These are phyloP conservation scores for Amia ocellicauda DNA, from an alignment of 2,113 vertebrate species.

Conservation along the genomic window DNA sequence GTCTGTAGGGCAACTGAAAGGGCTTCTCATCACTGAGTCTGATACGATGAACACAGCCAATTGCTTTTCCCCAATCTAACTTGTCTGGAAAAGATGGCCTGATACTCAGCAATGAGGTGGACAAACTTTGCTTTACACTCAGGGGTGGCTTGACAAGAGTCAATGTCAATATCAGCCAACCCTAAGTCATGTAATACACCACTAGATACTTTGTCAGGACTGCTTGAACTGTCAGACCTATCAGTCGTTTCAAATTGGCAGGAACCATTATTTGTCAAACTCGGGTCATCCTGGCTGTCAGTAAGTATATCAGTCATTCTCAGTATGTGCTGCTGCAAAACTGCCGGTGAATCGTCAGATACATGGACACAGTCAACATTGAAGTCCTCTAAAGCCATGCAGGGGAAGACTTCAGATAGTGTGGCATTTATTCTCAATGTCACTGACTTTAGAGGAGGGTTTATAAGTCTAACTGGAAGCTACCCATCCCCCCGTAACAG, in stretches of 20 bases:
- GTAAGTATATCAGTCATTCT: background rate
- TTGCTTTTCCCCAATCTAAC: slow-evolving; percentile 24
- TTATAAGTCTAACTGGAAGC: slow-evolving; percentile 26
- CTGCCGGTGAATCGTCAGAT: background rate
- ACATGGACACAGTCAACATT: background rate
- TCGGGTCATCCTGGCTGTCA: background rate
- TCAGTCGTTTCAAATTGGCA: background rate
- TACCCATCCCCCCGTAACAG: slow-evolving; percentile 20
- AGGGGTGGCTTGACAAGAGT: slow-evolving; percentile 8
- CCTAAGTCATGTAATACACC: slow-evolving; percentile 15
- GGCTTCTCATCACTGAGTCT: slow-evolving; percentile 17
- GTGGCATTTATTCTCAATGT: slow-evolving; percentile 27
- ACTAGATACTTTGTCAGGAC: background rate
- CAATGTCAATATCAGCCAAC: slow-evolving; percentile 5
- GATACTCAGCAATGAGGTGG: slow-evolving; percentile 18
- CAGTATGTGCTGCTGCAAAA: background rate
- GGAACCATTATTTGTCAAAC: slow-evolving; percentile 14
- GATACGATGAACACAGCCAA: background rate
- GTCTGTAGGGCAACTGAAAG: slow-evolving; percentile 13
- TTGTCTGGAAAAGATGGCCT: slow-evolving; percentile 26
- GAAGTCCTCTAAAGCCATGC: slow-evolving; percentile 30
- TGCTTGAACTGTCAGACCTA: background rate
- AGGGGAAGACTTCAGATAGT: slow-evolving; percentile 30
- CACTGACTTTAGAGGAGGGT: slow-evolving; percentile 15
- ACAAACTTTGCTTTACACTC: slow-evolving; percentile 11